Percentiles rank a stretch among this genome's conserved stretches.
Evolutionary conservation across 2,113 vertebrate species (phyloP).

Genomic region (Phoenicopterus ruber): DNA sequence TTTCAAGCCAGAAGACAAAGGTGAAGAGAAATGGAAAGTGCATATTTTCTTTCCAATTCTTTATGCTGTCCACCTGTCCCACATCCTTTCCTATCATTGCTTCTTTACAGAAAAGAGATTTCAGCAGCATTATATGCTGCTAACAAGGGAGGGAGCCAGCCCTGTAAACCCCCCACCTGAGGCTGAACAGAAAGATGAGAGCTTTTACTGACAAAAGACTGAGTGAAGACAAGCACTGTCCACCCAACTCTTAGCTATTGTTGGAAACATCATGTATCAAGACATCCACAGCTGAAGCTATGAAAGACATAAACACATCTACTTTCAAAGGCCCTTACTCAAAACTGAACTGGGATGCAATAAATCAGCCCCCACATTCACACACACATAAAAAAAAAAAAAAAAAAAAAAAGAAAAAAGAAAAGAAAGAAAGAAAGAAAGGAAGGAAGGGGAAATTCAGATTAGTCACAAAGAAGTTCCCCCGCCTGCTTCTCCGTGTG

Average conservation of each 20-base stretch:
- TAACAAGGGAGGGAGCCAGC: neutral
- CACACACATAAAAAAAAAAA: neutral
- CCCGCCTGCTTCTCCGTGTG: slow-evolving; percentile 69
- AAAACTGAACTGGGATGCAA: slow-evolving; percentile 77
- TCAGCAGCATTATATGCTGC: neutral
- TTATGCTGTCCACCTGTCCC: neutral
- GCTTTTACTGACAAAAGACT: neutral
- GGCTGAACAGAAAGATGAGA: neutral
- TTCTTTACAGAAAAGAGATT: neutral
- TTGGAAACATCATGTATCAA: neutral
- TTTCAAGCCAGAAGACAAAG: neutral
- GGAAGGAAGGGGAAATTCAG: slow-evolving; percentile 78
- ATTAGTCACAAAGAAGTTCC: slow-evolving; percentile 83
- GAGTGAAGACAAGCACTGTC: neutral
- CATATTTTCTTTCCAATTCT: neutral
- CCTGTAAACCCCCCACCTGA: neutral
- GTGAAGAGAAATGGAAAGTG: neutral
- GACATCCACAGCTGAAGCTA: neutral
- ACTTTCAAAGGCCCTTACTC: slow-evolving; percentile 57
- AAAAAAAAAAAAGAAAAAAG: neutral
- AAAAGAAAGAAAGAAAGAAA: slow-evolving; percentile 29
- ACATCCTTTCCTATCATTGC: neutral
- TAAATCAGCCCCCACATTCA: slow-evolving; percentile 74
- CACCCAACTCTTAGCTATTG: neutral
- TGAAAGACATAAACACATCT: slow-evolving; percentile 44